These are phyloP conservation scores for Abscondita cerata DNA, from an alignment of 2,888 invertebrate species.

Conservation along the genomic window DNA sequence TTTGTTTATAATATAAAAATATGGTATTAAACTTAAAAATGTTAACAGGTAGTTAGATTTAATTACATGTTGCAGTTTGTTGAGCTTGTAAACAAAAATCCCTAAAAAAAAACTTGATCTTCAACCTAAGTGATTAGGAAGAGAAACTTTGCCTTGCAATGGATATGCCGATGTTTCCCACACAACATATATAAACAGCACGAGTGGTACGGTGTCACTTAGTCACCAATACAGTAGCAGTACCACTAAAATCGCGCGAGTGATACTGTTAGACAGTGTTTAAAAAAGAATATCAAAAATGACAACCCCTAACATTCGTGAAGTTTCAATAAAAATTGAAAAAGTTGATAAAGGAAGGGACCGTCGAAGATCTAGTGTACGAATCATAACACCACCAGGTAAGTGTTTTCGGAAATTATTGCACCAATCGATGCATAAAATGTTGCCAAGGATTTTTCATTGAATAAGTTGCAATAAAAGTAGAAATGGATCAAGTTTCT, in stretches of 20 bases:
- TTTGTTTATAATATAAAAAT: too few relatives aligned
- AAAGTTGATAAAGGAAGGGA: neutral
- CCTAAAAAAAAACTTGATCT: constrained; percentile 5
- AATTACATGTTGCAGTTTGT: too few relatives aligned
- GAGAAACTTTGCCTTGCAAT: constrained; percentile 11
- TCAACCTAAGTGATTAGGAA: constrained; percentile 10
- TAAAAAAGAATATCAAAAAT: neutral
- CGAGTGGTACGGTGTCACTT: neutral
- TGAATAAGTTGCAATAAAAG: constrained; percentile 7
- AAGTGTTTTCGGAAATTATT: neutral
- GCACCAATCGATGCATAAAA: constrained; percentile 1
- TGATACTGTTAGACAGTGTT: neutral
- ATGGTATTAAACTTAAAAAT: too few relatives aligned
- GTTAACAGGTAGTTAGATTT: too few relatives aligned
- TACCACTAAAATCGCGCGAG: neutral
- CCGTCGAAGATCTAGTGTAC: constrained; percentile 5
- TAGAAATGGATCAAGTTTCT: constrained; percentile 9
- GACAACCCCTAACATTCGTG: neutral
- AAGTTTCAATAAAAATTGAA: neutral
- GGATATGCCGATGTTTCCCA: constrained; percentile 2
- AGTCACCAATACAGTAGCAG: constrained; percentile 8
- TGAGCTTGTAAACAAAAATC: neutral
- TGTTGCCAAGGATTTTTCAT: neutral
- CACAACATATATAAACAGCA: constrained; percentile 8
- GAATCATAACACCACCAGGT: neutral